Conservation (phyloP, 2,888 invertebrate genomes). For the Dryomyza anilis region DNA sequence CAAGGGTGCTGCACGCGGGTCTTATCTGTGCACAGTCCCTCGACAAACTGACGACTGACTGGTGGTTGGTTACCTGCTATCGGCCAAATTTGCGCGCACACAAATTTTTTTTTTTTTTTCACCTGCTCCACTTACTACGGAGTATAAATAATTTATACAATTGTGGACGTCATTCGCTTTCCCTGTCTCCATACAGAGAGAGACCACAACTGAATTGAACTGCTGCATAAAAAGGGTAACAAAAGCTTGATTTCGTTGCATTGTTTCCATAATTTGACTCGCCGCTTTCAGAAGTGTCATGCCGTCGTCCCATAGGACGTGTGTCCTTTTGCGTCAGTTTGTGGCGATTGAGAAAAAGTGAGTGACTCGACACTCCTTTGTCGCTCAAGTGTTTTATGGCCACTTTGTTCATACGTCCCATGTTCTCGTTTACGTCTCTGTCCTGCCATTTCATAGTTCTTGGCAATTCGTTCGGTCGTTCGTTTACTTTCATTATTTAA, state of each 20-base stretch:
- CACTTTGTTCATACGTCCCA: background rate
- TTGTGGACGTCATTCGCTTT: background rate
- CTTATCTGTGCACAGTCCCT: constrained; percentile 10
- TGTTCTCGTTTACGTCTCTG: constrained; percentile 15
- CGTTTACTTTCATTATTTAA: constrained; percentile 37
- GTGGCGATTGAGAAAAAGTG: constrained; percentile 1
- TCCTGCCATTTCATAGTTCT: constrained; percentile 6
- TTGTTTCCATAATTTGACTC: constrained; percentile 20
- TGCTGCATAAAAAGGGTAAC: constrained; percentile 28
- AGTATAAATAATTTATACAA: constrained; percentile 2
- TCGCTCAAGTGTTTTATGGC: constrained; percentile 10
- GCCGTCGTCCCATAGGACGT: no score
- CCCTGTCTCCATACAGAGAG: no score
- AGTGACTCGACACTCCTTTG: background rate
- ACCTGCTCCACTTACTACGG: background rate
- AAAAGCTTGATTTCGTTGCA: constrained; percentile 31
- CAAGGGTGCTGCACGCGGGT: background rate
- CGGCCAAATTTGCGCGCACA: no score
- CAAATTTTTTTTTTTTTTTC: no score
- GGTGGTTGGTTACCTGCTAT: no score
- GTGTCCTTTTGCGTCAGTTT: background rate
- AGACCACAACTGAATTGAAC: constrained; percentile 35
- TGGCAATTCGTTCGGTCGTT: constrained; percentile 27
- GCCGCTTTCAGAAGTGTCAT: constrained; percentile 36
- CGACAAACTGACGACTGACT: background rate